Conservation (phyloP, 2,797 vertebrate species). For the Apogon talboti region DNA sequence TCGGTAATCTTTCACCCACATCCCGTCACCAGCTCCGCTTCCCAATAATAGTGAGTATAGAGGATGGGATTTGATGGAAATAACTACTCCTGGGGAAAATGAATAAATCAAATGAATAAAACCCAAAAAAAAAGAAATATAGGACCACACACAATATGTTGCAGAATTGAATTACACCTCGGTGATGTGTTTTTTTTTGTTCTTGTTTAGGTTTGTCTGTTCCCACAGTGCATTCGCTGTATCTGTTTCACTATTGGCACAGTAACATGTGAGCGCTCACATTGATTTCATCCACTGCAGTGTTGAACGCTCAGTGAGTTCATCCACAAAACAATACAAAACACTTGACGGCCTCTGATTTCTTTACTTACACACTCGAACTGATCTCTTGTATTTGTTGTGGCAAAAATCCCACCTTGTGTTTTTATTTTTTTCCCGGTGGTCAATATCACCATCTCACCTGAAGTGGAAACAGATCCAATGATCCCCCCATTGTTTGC, state of each 20-base stretch:
- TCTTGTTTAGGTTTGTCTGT: constrained; percentile 27
- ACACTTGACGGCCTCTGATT: constrained; percentile 13
- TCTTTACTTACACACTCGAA: constrained; percentile 37
- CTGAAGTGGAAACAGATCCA: constrained; percentile 59
- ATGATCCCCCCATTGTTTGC: constrained; percentile 9
- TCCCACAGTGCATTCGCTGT: constrained; percentile 20
- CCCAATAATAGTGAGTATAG: constrained; percentile 79
- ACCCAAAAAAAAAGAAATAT: constrained; percentile 33
- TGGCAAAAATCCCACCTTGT: constrained; percentile 29
- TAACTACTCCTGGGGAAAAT: constrained; percentile 48
- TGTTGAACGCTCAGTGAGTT: constrained; percentile 33
- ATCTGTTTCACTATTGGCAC: constrained; percentile 30
- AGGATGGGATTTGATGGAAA: constrained; percentile 81
- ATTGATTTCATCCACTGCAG: constrained; percentile 46
- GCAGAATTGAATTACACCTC: constrained; percentile 40
- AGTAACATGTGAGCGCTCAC: constrained; percentile 31
- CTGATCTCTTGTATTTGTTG: constrained; percentile 41
- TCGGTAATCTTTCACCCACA: constrained; percentile 74
- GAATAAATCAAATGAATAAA: constrained; percentile 62
- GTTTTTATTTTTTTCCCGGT: constrained; percentile 19
- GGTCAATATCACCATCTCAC: constrained; percentile 51
- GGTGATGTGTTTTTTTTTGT: constrained; percentile 29
- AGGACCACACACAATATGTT: constrained; percentile 15
- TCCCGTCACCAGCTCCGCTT: constrained; percentile 60
- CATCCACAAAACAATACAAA: constrained; percentile 35